Evolutionary conservation across 2,888 invertebrate genomes (phyloP).

Genomic region (Steinernema hermaphroditum): DNA sequence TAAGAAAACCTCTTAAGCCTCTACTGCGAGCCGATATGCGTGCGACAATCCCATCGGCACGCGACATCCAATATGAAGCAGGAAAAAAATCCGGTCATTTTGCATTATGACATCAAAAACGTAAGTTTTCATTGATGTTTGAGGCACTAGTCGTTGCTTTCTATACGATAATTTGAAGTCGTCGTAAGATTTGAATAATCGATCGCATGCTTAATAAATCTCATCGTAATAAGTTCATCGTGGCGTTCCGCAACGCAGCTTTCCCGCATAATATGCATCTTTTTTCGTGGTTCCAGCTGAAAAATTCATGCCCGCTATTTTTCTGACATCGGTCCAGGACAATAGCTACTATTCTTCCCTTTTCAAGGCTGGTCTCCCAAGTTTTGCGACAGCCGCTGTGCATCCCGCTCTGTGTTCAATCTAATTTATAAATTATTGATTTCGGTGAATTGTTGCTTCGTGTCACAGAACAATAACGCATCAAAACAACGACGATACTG

Average conservation of each 20-base stretch:
- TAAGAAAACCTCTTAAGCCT: background rate
- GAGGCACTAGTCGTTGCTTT: too few species aligned
- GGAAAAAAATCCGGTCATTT: constrained; percentile 4
- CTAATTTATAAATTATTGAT: constrained; percentile 31
- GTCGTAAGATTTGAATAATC: constrained; percentile 23
- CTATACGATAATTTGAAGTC: background rate
- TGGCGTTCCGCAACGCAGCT: background rate
- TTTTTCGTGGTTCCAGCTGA: constrained; percentile 3
- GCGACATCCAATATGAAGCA: background rate
- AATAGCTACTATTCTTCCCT: too few species aligned
- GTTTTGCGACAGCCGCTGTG: background rate
- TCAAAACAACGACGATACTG: too few species aligned
- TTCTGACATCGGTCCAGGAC: background rate
- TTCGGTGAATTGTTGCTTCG: constrained; percentile 15
- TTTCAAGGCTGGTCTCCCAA: too few species aligned
- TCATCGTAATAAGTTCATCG: background rate
- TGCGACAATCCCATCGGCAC: constrained; percentile 1
- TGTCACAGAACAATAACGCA: constrained; percentile 2
- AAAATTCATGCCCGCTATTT: constrained; percentile 14
- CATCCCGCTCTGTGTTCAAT: constrained; percentile 1
- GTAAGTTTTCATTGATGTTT: background rate
- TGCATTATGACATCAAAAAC: background rate
- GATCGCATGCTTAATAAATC: background rate
- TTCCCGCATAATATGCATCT: constrained; percentile 1
- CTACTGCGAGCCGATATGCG: constrained; percentile 3